Conservation (phyloP, 2,797 vertebrate species). For the Paedocypris micromegethes region DNA sequence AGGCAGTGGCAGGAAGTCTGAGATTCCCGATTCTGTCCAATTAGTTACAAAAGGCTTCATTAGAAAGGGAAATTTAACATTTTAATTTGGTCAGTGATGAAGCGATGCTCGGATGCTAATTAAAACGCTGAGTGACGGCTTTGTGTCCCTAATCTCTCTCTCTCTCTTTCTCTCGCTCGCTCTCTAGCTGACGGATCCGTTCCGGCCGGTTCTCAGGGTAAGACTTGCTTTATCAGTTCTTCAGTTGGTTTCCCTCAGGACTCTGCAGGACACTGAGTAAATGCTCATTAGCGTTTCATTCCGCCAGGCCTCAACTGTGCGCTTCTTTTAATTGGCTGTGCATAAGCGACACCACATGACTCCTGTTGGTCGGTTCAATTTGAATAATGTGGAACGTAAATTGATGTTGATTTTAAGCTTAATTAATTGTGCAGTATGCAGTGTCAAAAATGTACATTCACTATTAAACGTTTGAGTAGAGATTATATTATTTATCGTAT, state of each 20-base stretch:
- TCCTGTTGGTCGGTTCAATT: not conserved
- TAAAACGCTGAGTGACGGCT: slow-evolving; percentile 77
- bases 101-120: slow-evolving; percentile 75
- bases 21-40: slow-evolving; percentile 62
- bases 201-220: slow-evolving; percentile 97
- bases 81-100: slow-evolving; percentile 77
- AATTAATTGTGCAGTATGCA: slow-evolving; percentile 8
- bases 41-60: slow-evolving; percentile 75
- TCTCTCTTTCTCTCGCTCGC: slow-evolving; percentile 12
- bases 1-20: slow-evolving; percentile 43
- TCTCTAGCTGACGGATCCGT: slow-evolving; percentile 91
- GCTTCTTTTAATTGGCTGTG: slow-evolving; percentile 52
- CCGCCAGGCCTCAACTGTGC: slow-evolving; percentile 46
- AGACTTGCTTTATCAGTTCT: slow-evolving; percentile 65
- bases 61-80: slow-evolving; percentile 80
- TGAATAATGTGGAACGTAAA: not conserved
- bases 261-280: slow-evolving; percentile 50
- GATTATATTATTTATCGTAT: no score
- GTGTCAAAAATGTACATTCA: not conserved
- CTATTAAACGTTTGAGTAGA: no score
- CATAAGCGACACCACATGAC: slow-evolving; percentile 18
- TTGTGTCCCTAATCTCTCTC: slow-evolving; percentile 62
- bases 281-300: slow-evolving; percentile 47
- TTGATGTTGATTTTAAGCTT: slow-evolving; percentile 8
- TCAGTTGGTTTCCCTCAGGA: slow-evolving; percentile 48